phyloP scores from a whole-genome alignment of 2,888 invertebrate genomes.

The Drosophila conformis region DNA sequence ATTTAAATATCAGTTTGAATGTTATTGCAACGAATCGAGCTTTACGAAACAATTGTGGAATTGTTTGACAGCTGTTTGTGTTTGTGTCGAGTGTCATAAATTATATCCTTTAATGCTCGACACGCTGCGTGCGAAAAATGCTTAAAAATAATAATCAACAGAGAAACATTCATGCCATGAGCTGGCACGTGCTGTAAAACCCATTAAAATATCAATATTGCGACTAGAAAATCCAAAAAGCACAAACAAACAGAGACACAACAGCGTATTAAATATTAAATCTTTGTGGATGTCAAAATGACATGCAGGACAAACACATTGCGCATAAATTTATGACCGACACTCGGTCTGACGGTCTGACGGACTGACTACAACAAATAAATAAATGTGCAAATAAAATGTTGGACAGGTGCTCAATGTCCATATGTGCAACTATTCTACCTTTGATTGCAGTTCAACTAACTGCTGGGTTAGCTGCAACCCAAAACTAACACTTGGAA shows the following conservation, averaged over 20 bases:
- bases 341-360: constrained; percentile 14
- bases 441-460: constrained; percentile 2
- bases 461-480: constrained; percentile 10
- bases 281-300: constrained; percentile 73
- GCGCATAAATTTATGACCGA: constrained; percentile 67
- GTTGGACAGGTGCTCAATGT: constrained; percentile 7
- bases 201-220: constrained; percentile 68
- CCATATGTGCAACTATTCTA: constrained; percentile 1
- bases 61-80: constrained; percentile 57
- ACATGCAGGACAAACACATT: constrained; percentile 73
- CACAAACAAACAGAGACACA: constrained; percentile 21
- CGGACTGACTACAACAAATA: constrained; percentile 29
- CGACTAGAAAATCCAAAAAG: constrained; percentile 35
- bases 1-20: background rate
- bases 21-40: background rate
- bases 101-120: constrained; percentile 44
- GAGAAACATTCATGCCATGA: constrained; percentile 52
- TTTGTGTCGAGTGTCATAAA: constrained; percentile 50
- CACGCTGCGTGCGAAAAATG: constrained; percentile 35
- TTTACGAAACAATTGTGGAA: constrained; percentile 21
- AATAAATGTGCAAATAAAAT: constrained; percentile 48
- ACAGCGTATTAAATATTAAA: constrained; percentile 63
- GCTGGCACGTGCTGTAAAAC: constrained; percentile 75
- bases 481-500: background rate
- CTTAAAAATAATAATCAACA: constrained; percentile 51